A percentile compares a stretch with the other conserved stretches of the same genome.
These are phyloP conservation scores for Rhamnusium bicolor DNA, from an alignment of 2,888 invertebrate genomes.

Conservation along the genomic window DNA sequence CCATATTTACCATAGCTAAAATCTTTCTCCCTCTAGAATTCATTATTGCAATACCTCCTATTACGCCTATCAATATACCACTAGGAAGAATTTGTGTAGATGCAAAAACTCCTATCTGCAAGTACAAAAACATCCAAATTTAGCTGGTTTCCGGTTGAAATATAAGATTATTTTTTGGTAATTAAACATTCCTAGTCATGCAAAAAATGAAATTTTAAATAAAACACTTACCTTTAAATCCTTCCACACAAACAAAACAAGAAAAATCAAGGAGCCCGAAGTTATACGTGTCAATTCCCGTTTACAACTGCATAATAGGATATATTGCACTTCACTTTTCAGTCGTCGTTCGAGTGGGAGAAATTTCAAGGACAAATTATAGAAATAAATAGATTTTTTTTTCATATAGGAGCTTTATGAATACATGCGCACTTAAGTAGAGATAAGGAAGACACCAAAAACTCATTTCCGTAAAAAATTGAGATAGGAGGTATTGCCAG, in stretches of 20 bases:
- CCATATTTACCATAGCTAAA: conserved; percentile 3
- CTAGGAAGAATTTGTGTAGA: neutral
- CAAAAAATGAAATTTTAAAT: neutral
- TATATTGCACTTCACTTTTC: no score
- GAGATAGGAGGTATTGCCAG: no score
- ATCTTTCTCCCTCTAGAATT: neutral
- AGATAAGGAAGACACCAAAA: no score
- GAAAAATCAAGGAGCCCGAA: neutral
- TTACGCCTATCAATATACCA: neutral
- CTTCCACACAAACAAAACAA: neutral
- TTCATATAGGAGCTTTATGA: no score
- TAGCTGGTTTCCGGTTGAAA: neutral
- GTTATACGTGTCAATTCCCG: neutral
- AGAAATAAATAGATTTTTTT: no score
- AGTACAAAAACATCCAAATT: neutral
- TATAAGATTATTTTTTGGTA: neutral
- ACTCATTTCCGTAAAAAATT: no score
- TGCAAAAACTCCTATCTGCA: neutral
- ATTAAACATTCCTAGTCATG: no score
- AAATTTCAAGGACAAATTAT: no score
- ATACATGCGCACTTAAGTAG: no score
- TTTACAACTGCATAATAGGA: neutral
- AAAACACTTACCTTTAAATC: neutral
- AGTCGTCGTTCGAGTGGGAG: neutral
- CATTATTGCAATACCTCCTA: neutral